phyloP scores from a whole-genome alignment of 2,888 invertebrate genomes.

The Gisinianus flammeolus region DNA sequence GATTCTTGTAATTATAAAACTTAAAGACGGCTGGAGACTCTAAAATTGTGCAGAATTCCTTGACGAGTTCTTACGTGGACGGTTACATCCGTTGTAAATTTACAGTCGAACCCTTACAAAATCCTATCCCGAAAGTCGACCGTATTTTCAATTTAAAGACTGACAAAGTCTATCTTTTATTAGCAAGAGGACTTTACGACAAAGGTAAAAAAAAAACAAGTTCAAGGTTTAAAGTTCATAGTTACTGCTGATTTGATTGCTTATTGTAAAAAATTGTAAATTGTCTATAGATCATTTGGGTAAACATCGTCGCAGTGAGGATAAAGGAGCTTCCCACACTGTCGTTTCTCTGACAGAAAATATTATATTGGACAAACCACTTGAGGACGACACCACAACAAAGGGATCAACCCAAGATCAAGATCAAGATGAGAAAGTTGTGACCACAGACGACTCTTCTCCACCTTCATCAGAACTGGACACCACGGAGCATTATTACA shows the following conservation, averaged over 20 bases:
- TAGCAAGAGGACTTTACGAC: not conserved
- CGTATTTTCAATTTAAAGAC: not conserved
- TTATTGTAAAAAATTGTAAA: not conserved
- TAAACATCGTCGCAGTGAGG: not conserved
- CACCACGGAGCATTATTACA: not conserved
- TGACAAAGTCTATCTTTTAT: not conserved
- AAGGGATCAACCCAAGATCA: not conserved
- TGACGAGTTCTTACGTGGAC: not conserved
- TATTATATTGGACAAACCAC: not conserved
- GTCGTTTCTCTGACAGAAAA: not conserved
- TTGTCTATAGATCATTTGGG: not conserved
- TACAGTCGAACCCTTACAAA: not conserved
- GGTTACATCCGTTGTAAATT: not conserved
- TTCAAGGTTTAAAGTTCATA: not conserved
- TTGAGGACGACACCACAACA: not conserved
- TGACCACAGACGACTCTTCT: constrained; percentile 66
- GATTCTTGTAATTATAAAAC: not conserved
- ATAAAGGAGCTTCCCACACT: not conserved
- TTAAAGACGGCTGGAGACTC: not conserved
- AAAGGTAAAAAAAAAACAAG: not conserved
- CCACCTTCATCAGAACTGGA: not conserved
- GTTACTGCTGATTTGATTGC: not conserved
- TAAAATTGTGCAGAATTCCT: not conserved
- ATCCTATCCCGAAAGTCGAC: not conserved
- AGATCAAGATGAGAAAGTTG: not conserved